These are phyloP conservation scores for Sebastolobus altivelis DNA, from an alignment of 2,797 vertebrate species.

Conservation along the genomic window DNA sequence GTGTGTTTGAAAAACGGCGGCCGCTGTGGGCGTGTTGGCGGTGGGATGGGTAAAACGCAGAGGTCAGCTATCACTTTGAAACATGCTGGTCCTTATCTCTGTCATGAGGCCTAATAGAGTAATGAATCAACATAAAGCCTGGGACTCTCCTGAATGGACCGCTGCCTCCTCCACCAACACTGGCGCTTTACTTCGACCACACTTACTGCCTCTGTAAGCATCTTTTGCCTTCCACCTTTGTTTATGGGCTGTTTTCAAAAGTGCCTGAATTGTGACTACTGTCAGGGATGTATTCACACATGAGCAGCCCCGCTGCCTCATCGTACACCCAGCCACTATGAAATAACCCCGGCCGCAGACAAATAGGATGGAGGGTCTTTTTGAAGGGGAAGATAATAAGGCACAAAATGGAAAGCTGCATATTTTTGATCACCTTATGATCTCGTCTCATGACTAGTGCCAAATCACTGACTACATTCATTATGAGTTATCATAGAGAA, in stretches of 20 bases:
- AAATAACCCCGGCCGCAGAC: constrained; percentile 49
- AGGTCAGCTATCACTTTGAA: constrained; percentile 86
- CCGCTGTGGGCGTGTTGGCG: constrained; percentile 44
- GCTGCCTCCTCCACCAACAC: constrained; percentile 68
- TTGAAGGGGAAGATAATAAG: constrained; percentile 38
- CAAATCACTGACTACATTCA: constrained; percentile 38
- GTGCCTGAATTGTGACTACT: constrained; percentile 70
- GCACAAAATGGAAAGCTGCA: constrained; percentile 26
- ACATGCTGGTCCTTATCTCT: constrained; percentile 85
- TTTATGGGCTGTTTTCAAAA: constrained; percentile 71
- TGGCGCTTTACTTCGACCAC: constrained; percentile 63
- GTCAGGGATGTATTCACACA: constrained; percentile 74
- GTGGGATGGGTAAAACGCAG: constrained; percentile 76
- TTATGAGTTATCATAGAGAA: constrained; percentile 13
- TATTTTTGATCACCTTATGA: constrained; percentile 45
- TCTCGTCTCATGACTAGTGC: constrained; percentile 36
- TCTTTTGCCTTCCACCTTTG: constrained; percentile 67
- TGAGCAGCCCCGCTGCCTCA: constrained; percentile 39
- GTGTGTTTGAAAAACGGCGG: constrained; percentile 57
- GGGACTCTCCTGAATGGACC: constrained; percentile 71
- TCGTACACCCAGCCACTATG: constrained; percentile 47
- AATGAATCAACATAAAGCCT: constrained; percentile 83
- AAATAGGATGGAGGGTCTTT: constrained; percentile 31
- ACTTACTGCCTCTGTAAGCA: constrained; percentile 78
- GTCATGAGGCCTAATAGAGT: constrained; percentile 83